Evolutionary conservation across 2,797 vertebrate genomes (phyloP).

Genomic region (Sternarchorhynchus goeldii): DNA sequence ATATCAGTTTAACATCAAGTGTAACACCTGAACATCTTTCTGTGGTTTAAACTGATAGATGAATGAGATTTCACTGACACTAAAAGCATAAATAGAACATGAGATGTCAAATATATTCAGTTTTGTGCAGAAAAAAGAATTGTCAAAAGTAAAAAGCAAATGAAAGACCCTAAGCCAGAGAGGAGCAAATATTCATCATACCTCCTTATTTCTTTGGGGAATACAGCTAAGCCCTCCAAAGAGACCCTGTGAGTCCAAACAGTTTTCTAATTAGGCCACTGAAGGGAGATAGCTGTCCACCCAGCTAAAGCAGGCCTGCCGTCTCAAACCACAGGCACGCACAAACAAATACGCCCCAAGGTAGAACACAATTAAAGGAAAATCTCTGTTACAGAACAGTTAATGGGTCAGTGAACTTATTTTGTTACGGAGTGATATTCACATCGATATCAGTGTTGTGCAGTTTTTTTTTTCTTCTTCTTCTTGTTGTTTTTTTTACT

Average conservation of each 20-base stretch:
- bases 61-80: neutral
- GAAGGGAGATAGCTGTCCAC: neutral
- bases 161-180: neutral
- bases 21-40: constrained; percentile 35
- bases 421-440: too few species aligned
- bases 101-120: constrained; percentile 10
- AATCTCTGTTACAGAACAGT: neutral
- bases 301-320: neutral
- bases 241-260: constrained; percentile 18
- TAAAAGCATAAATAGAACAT: constrained; percentile 7
- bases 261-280: constrained; percentile 21
- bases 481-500: too few species aligned
- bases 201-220: constrained; percentile 12
- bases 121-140: constrained; percentile 1
- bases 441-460: too few species aligned
- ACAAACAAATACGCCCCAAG: neutral
- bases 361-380: neutral
- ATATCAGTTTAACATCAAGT: constrained; percentile 29
- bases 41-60: constrained; percentile 17
- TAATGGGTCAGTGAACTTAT: neutral
- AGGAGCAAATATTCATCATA: constrained; percentile 9
- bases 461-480: too few species aligned
- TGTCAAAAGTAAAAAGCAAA: neutral
- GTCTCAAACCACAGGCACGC: neutral
- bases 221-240: constrained; percentile 25